Evolutionary conservation across 2,113 vertebrate species (phyloP).

Genomic region (Donacobius atricapilla): DNA sequence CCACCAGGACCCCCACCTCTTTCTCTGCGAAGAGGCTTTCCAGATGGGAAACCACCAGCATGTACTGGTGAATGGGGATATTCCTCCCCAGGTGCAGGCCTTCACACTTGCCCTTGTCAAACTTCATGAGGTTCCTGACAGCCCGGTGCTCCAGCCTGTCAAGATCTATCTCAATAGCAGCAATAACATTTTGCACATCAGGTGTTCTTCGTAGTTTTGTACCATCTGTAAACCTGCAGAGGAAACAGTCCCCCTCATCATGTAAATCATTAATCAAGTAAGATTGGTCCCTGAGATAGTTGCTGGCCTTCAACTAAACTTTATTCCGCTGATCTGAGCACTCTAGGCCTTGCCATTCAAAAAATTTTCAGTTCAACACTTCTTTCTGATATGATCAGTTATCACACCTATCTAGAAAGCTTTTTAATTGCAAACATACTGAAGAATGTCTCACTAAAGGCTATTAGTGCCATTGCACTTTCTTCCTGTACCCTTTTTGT

Average conservation of each 20-base stretch:
- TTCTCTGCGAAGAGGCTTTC: neutral
- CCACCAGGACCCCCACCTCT: fast-evolving
- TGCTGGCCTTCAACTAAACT: neutral
- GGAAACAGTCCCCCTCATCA: too few relatives aligned
- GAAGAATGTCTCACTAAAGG: neutral
- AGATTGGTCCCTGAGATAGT: neutral
- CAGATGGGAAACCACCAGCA: neutral
- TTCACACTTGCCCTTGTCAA: neutral
- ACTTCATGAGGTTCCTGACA: neutral
- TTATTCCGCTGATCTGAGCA: neutral
- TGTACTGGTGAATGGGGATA: fast-evolving
- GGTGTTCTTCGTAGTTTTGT: neutral
- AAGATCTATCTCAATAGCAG: neutral
- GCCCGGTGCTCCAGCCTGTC: neutral
- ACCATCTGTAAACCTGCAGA: neutral
- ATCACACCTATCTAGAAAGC: neutral
- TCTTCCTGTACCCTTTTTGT: neutral
- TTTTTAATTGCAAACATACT: neutral
- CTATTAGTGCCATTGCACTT: neutral
- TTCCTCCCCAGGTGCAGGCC: neutral
- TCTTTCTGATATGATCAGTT: neutral
- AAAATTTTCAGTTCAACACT: neutral
- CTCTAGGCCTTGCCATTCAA: neutral
- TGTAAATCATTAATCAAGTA: neutral
- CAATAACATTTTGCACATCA: neutral